These are phyloP conservation scores for Eulemur macaco DNA, from an alignment of 2,113 vertebrate species.

Conservation along the genomic window DNA sequence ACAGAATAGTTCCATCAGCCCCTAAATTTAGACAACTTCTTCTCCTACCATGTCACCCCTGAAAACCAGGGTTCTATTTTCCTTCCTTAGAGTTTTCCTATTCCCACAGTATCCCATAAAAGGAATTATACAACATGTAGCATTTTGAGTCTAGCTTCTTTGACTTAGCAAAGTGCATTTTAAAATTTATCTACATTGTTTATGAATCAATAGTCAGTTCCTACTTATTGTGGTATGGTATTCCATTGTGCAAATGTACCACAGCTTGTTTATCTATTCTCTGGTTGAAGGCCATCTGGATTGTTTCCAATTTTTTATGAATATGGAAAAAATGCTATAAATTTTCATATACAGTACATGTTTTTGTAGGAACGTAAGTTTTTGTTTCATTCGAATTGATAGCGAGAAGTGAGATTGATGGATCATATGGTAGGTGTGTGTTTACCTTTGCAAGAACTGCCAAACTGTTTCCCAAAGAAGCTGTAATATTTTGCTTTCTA, in stretches of 20 bases:
- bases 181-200: background rate
- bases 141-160: background rate
- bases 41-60: background rate
- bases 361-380: background rate
- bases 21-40: background rate
- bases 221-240: background rate
- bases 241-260: background rate
- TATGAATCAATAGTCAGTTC: background rate
- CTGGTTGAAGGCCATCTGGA: background rate
- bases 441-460: background rate
- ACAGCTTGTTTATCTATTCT: background rate
- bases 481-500: background rate
- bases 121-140: background rate
- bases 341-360: background rate
- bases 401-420: background rate
- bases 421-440: background rate
- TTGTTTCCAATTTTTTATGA: background rate
- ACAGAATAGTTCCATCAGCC: background rate
- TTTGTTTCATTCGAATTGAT: background rate
- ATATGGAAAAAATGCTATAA: background rate
- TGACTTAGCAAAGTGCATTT: background rate
- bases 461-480: background rate
- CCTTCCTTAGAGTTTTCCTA: background rate
- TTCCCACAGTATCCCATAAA: background rate
- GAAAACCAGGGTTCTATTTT: background rate